Evolutionary conservation across 64 coral and sea anemone species (phyloP).

Genomic region (Stichodactyla mertensii): DNA sequence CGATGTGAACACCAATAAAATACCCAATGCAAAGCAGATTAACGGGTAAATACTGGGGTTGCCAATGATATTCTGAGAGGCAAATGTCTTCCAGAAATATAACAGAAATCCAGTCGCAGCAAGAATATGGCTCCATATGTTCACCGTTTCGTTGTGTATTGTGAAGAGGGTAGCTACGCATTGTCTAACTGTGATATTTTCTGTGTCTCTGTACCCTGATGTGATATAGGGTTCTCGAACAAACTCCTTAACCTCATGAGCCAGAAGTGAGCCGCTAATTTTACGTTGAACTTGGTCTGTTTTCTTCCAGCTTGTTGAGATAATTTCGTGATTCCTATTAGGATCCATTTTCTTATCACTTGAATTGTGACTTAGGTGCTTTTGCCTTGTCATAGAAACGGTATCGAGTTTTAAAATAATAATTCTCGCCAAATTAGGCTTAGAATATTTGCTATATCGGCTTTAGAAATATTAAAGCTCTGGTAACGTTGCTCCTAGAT

Average conservation of each 20-base stretch:
- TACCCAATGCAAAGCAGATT: conserved; percentile 36
- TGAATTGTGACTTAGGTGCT: not conserved
- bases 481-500: no score
- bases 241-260: conserved; percentile 18
- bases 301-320: not conserved
- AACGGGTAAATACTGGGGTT: conserved; percentile 32
- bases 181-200: conserved; percentile 16
- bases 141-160: conserved; percentile 47
- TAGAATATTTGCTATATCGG: no score
- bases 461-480: no score
- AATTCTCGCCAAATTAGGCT: no score
- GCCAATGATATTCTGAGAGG: not conserved
- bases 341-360: not conserved
- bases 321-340: not conserved
- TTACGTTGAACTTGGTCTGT: no score
- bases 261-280: not conserved
- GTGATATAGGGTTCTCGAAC: conserved; percentile 22
- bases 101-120: conserved; percentile 19
- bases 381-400: no score
- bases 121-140: conserved; percentile 56
- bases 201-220: conserved; percentile 35
- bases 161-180: conserved; percentile 41
- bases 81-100: conserved; percentile 5
- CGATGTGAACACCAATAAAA: conserved; percentile 2
- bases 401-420: no score